phyloP scores from a whole-genome alignment of 2,113 vertebrate genomes.

The Ctenomys sociabilis region DNA sequence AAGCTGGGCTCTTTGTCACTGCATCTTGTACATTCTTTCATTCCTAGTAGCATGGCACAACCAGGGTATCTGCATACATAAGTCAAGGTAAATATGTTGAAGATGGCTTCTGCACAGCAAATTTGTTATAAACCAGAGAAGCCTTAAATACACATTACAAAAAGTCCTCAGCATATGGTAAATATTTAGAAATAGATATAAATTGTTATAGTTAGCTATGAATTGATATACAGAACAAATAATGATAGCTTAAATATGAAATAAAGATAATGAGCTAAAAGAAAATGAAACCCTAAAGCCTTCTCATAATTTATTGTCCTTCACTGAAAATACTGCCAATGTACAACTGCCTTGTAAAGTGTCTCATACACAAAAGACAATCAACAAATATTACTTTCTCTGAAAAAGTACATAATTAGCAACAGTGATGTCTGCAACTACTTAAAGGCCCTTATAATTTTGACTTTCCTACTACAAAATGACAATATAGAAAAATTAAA shows the following conservation, averaged over 20 bases:
- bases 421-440: background rate
- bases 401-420: background rate
- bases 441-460: conserved; percentile 8
- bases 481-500: background rate
- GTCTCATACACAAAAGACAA: background rate
- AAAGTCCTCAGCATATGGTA: background rate
- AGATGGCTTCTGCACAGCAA: background rate
- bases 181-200: conserved; percentile 29
- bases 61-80: background rate
- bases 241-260: conserved; percentile 29
- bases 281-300: background rate
- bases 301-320: background rate
- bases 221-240: conserved; percentile 17
- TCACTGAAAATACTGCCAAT: conserved; percentile 19
- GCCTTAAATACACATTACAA: background rate
- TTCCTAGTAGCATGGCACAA: background rate
- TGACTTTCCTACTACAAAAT: conserved; percentile 20
- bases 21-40: too few relatives aligned
- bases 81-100: background rate
- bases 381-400: background rate
- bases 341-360: background rate
- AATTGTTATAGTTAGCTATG: background rate
- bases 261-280: conserved; percentile 1
- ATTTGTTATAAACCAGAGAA: background rate
- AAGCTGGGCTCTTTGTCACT: background rate